Conservation (phyloP, 2,797 vertebrate genomes). For the Microctenopoma lineatum region DNA sequence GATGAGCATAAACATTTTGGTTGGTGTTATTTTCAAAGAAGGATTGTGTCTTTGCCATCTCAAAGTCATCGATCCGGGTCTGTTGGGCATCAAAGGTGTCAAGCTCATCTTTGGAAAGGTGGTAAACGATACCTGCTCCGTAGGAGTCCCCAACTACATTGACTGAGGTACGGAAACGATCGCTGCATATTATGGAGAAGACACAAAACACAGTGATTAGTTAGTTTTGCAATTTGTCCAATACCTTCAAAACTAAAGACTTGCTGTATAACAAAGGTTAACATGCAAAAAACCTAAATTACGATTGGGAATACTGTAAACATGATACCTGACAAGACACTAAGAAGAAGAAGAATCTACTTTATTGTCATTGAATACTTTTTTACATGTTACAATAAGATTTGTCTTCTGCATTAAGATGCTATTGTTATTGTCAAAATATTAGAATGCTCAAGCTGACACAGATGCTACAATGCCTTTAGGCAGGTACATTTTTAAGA, state of each 20-base stretch:
- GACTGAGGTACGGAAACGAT: constrained; percentile 97
- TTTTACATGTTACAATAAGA: too few relatives aligned
- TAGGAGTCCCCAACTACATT: constrained; percentile 98
- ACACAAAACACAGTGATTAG: neutral
- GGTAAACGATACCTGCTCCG: constrained; percentile 96
- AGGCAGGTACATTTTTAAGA: neutral
- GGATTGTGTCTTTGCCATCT: constrained; percentile 93
- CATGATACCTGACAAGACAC: too few relatives aligned
- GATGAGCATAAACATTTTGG: constrained; percentile 93
- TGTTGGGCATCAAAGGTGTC: constrained; percentile 92
- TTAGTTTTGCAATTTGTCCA: neutral
- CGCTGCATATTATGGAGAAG: constrained; percentile 80
- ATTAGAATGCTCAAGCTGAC: neutral
- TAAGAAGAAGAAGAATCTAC: too few relatives aligned
- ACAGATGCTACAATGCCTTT: neutral
- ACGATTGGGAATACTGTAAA: neutral
- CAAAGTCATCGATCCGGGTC: constrained; percentile 88
- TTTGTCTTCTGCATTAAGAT: too few relatives aligned
- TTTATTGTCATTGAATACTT: too few relatives aligned
- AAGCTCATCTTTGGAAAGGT: constrained; percentile 95
- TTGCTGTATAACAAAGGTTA: neutral
- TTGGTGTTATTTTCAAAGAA: constrained; percentile 96
- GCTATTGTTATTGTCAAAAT: neutral
- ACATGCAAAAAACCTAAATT: neutral
- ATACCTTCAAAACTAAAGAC: too few relatives aligned